Base-by-base conservation (phyloP, 1,140 invertebrate species). In the Oncopodura yosiiana region DNA sequence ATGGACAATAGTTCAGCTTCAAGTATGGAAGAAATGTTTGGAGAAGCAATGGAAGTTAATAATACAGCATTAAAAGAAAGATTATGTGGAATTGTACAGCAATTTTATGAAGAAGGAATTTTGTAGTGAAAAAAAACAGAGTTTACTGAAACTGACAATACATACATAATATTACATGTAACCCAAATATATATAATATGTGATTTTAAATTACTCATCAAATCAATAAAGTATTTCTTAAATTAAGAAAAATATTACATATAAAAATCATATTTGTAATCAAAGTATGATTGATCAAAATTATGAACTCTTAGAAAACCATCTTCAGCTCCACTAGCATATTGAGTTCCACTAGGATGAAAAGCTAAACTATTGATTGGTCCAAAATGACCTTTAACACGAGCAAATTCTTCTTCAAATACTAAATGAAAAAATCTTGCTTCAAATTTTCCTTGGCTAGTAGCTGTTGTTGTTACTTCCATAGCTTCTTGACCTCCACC, bases 381-480 rank as follows among this genome's bases (percentile, higher is more conserved):
- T 65, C 96, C 96, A 69, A 99, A 99, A 75, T 99, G 96, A 44
- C 94, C 95, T 71, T 99, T 99, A 0, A 99, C 83, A 49, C 94
- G 75, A 0, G 85, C 95, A 73, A 99, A 99, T 73, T 99, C 96
- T 73, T 99, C 94, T 75, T 99, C 95, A 70, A 96, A 99, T n/a
- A 99, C 84, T 39, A 98, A 71, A 73, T 99, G 94, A 78, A 89
- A 99, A 72, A 99, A 95, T 41, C 94, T 78, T 3, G 95, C 92
- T 71, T 99, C 95, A 68, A 99, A 99, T 76, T 99, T 98, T 23
- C 95, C 96, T 52, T 89, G 81, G 63, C 88, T 80, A 0, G 93
- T 83, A 0, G 91, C 94, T 0, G 94, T 98, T 5, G 92, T 97
- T 30, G 96, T 99, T 46, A 99, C 96, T 68, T 95, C 90, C 87